These are phyloP conservation scores for Yponomeuta evonymella DNA, from an alignment of 2,888 invertebrate genomes.

Conservation along the genomic window DNA sequence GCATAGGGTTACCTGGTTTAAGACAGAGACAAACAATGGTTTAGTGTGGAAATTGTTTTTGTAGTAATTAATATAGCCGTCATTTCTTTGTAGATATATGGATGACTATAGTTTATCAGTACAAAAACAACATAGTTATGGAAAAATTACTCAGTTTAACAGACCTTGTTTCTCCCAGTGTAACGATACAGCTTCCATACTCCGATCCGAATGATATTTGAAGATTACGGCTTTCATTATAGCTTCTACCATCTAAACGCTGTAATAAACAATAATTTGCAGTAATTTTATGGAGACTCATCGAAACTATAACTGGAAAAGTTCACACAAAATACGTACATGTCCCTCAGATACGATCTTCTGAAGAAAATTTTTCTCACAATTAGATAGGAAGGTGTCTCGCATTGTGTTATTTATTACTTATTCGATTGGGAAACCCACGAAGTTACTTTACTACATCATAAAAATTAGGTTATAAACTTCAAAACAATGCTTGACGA, in stretches of 20 bases:
- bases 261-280: slow-evolving; percentile 43
- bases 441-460: too few species aligned
- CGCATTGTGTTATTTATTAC: slow-evolving; percentile 63
- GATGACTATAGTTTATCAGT: not conserved
- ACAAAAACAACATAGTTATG: not conserved
- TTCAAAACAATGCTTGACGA: not conserved
- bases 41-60: too few species aligned
- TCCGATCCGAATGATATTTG: slow-evolving; percentile 87
- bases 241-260: slow-evolving; percentile 87
- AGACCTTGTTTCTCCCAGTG: slow-evolving; percentile 87
- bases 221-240: slow-evolving; percentile 83
- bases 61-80: too few species aligned
- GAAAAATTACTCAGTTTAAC: slow-evolving; percentile 31
- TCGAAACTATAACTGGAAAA: not conserved
- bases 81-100: not conserved
- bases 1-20: too few species aligned
- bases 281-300: not conserved
- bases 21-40: too few species aligned
- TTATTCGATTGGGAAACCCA: not conserved
- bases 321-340: not conserved
- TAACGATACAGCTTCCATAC: slow-evolving; percentile 87
- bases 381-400: slow-evolving; percentile 80
- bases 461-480: not conserved
- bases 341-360: slow-evolving; percentile 76
- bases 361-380: slow-evolving; percentile 82